A percentile compares a stretch with the other conserved stretches of the same genome.
These are phyloP conservation scores for Phyllotis vaccarum DNA, from an alignment of 2,797 vertebrate species.

Conservation along the genomic window DNA sequence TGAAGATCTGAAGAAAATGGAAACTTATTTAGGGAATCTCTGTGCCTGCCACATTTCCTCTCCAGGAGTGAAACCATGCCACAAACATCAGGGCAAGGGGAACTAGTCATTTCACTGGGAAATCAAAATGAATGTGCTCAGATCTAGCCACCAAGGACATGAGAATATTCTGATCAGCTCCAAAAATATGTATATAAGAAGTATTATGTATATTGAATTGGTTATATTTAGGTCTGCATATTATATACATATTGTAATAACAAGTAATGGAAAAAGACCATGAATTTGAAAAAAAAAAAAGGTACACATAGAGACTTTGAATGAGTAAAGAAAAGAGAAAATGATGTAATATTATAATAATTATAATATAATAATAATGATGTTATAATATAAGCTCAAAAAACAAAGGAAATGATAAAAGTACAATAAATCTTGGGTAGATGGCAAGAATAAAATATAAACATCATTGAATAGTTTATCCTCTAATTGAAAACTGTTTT, in stretches of 20 bases:
- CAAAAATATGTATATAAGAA: neutral
- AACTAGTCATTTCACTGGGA: neutral
- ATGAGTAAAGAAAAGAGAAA: neutral
- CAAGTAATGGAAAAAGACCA: neutral
- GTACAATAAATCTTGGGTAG: neutral
- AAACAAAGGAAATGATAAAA: neutral
- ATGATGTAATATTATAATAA: too few species aligned
- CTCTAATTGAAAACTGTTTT: neutral
- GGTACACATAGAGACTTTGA: neutral
- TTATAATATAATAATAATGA: too few species aligned
- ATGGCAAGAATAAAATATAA: neutral
- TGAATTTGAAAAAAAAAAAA: neutral
- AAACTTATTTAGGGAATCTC: neutral
- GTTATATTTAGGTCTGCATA: neutral
- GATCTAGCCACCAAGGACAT: neutral
- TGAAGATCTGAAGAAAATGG: neutral
- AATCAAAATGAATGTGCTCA: conserved; percentile 2
- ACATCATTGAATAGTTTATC: neutral
- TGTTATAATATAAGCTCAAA: neutral
- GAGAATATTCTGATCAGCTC: neutral
- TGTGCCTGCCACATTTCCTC: neutral
- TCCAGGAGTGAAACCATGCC: neutral
- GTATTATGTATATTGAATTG: neutral
- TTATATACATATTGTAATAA: neutral
- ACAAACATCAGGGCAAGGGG: neutral